phyloP scores from a whole-genome alignment of 2,888 invertebrate genomes.

The Lepeophtheirus nordmannii region DNA sequence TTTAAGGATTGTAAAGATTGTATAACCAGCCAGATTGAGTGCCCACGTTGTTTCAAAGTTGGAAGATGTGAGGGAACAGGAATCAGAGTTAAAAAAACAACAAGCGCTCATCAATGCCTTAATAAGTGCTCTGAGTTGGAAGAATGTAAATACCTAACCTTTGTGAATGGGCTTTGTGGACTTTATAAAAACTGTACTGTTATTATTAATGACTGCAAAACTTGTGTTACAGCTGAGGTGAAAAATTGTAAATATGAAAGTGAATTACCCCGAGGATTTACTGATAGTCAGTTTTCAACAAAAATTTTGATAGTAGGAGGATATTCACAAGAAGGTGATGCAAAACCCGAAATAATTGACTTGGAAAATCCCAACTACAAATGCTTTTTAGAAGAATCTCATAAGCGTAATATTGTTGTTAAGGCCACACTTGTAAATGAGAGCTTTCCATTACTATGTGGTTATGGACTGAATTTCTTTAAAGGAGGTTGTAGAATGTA shows the following conservation, averaged over 20 bases:
- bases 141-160: not conserved
- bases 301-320: not conserved
- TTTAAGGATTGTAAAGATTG: not conserved
- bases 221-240: not conserved
- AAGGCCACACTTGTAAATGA: not conserved
- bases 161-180: not conserved
- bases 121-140: not conserved
- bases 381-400: not conserved
- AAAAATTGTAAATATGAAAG: not conserved
- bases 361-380: conserved; percentile 2
- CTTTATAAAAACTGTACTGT: not conserved
- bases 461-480: not conserved
- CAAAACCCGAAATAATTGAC: not conserved
- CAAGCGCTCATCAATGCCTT: not conserved
- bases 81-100: not conserved
- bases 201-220: not conserved
- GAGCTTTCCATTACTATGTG: not conserved
- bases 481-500: not conserved
- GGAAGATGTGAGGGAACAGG: not conserved
- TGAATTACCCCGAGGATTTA: not conserved
- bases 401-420: not conserved
- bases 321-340: not conserved
- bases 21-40: not conserved
- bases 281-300: not conserved
- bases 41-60: not conserved